Evolutionary conservation across 2,888 invertebrate species (phyloP).

Genomic region (Heteromyza rotundicornis): DNA sequence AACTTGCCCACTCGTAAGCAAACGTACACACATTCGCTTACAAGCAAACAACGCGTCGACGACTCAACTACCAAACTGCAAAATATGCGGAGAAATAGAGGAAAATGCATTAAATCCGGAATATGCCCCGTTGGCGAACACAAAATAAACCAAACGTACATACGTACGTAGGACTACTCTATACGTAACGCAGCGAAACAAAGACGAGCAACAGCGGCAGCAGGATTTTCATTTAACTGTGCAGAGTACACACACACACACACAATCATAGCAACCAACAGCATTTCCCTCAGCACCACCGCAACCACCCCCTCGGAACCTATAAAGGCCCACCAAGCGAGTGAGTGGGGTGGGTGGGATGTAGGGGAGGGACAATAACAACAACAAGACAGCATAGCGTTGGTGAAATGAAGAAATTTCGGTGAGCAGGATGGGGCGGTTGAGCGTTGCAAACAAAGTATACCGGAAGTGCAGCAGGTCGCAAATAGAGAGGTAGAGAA

Average conservation of each 20-base stretch:
- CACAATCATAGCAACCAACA: not conserved
- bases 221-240: not conserved
- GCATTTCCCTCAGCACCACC: not conserved
- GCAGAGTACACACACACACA: slow-evolving; percentile 9
- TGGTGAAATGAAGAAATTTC: too few species aligned
- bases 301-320: too few species aligned
- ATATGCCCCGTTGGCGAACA: slow-evolving; percentile 21
- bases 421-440: too few species aligned
- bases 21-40: not conserved
- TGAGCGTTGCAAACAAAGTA: slow-evolving; percentile 1
- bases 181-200: slow-evolving; percentile 2
- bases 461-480: slow-evolving; percentile 9
- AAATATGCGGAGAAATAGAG: slow-evolving; percentile 15
- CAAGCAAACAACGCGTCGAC: not conserved
- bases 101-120: slow-evolving; percentile 22
- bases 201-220: slow-evolving; percentile 4
- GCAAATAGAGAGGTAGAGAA: slow-evolving; percentile 11
- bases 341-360: not conserved
- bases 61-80: slow-evolving; percentile 7
- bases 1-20: too few species aligned
- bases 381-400: too few species aligned
- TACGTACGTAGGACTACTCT: not conserved
- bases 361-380: too few species aligned
- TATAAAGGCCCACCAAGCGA: too few species aligned
- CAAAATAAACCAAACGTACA: not conserved